Percentiles rank a stretch among this genome's conserved stretches.
Evolutionary conservation across 2,888 invertebrate species (phyloP).

Genomic region (Tenodera sinensis): DNA sequence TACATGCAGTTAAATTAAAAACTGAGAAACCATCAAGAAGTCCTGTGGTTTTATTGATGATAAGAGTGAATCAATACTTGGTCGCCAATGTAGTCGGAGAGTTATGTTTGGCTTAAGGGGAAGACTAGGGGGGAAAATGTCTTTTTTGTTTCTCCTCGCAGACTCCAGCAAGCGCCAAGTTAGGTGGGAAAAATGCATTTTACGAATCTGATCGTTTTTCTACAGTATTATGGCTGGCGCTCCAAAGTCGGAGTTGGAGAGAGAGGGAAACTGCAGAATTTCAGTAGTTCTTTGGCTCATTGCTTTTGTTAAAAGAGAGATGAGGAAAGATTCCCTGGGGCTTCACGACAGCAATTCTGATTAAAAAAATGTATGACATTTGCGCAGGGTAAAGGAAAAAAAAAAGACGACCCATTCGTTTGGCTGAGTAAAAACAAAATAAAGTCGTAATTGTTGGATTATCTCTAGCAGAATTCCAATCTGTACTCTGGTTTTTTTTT

Average conservation of each 20-base stretch:
- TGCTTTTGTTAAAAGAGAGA: background rate
- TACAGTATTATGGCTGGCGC: background rate
- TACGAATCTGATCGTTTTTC: background rate
- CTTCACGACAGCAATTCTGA: too few relatives aligned
- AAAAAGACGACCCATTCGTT: too few relatives aligned
- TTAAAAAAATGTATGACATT: too few relatives aligned
- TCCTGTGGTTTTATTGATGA: constrained; percentile 12
- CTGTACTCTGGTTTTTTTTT: too few relatives aligned
- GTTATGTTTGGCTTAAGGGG: constrained; percentile 24
- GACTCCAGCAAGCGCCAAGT: background rate
- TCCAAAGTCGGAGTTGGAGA: background rate
- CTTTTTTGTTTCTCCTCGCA: background rate
- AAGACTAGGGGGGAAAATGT: constrained; percentile 11
- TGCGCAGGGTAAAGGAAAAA: too few relatives aligned
- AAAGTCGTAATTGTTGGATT: too few relatives aligned
- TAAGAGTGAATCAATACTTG: background rate
- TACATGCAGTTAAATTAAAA: constrained; percentile 12
- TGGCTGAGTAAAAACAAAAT: too few relatives aligned
- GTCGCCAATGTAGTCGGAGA: constrained; percentile 11
- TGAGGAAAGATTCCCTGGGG: background rate
- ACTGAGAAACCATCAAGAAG: constrained; percentile 2
- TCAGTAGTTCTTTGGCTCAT: background rate
- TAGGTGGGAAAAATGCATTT: background rate
- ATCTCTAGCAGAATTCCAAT: too few relatives aligned
- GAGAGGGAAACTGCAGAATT: background rate